Base-by-base conservation (phyloP, 2,113 vertebrate species). In the Hemichromis elongatus region DNA sequence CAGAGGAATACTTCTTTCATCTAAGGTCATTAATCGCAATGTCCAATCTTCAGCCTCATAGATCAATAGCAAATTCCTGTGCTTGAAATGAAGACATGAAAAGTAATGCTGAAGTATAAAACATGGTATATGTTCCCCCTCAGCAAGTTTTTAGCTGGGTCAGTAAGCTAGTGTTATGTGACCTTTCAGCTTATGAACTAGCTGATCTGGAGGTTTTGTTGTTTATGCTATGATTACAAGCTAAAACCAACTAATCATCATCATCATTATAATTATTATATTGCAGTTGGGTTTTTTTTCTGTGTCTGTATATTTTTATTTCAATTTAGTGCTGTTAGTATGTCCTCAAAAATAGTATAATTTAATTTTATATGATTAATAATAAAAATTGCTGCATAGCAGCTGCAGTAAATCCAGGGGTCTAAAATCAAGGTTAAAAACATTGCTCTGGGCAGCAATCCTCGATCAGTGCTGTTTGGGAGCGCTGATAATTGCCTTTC, bases 1-100 rank as follows among this genome's bases (percentile, higher is more conserved):
- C 94, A 75, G 91, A 95, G 94, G 94, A 95, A 92, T 89, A 89
- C 86, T 88, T 89, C 87, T 93, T 90, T 92, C 88, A 92, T 93
- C 90, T 85, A 21, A 88, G 94, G 94, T 95, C 94, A 95, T 96
- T 96, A 94, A 96, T 96, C 89, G 83, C 53, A 83, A 86, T 70
- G 88, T 95, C 94, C 94, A 95, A 95, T 96, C 95, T 94, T 90
- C 52, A 81, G 7, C 8, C 91, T 89, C 84, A 63, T 92, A 94
- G 94, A 96, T 96, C 95, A 95, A 95, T 96, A 95, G 88, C 84
- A 88, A 88, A 75, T 89, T 79, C 40, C 79, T 21, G n/a, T 73
- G 87, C 89, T 90, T 86, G 90, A 94, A 93, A 94, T 90, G 80
- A 92, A 92, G 84, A 85, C 79, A 87, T 92, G 89, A 93, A 91